Evolutionary conservation across 1,140 invertebrate genomes (phyloP), one percentile per base, ranked within the genome.

Genomic region (Papilio xuthus): DNA sequence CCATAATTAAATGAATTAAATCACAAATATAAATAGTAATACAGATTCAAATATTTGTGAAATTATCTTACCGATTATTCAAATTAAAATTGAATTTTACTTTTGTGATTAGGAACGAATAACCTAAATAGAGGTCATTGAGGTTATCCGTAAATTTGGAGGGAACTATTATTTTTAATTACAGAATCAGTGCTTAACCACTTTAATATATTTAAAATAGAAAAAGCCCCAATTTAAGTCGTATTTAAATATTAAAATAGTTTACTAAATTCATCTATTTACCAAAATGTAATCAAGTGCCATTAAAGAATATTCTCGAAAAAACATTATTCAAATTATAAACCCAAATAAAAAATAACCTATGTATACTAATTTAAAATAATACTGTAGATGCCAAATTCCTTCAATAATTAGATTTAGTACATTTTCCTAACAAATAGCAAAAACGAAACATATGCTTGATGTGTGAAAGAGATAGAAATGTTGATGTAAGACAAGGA

Each of bases 331-430:
- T 53, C 50, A 53, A 15, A 67, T 28, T 67, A 28, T 28, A 28
- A 67, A 26, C 60, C 4, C 60, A 28, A 67, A 32, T 1, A 15
- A 67, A 32, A 26, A 67, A 23, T 32, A 23, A 63, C 28, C 12
- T 32, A 63, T 32, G 12, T 15, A 32, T 26, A 28, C 6, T 60
- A 26, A 12, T 23, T 4, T 10, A 15, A 26, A 63, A 32, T 67
- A 28, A 7, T 26, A 26, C 56, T 12, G 56, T 67, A 67, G 60
- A 67, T 67, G 60, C 60, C 60, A 67, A 67, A 67, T 67, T 28
- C 13, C 10, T 32, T 32, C 60, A 67, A 67, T 67, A 67, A 28
- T 15, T 67, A 67, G 60, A 18, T 67, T 67, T 67, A 67, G 60
- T 67, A 67, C 26, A 67, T 67, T 67, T 28, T 28, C 60, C 60